Conservation (phyloP, 2,888 invertebrate genomes). For the Andrena fulva region DNA sequence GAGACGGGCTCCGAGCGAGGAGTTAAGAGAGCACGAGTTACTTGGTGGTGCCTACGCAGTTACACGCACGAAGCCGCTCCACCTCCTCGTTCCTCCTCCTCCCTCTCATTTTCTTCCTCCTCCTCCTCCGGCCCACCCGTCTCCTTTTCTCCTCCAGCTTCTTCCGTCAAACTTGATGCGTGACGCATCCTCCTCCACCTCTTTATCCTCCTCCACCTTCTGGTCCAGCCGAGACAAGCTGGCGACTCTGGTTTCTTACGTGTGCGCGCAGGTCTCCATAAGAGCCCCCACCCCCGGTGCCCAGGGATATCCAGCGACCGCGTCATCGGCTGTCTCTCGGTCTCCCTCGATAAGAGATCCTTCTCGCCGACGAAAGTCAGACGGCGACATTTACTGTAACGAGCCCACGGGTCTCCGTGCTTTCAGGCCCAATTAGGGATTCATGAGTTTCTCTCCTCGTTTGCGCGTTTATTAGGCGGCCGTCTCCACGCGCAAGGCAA, state of each 20-base stretch:
- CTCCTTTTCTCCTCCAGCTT: constrained; percentile 48
- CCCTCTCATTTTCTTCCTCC: constrained; percentile 30
- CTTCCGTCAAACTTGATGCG: constrained; percentile 71
- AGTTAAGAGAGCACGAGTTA: constrained; percentile 71
- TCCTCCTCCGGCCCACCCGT: constrained; percentile 33
- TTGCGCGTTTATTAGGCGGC: constrained; percentile 25
- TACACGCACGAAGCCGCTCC: constrained; percentile 65
- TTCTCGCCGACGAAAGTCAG: constrained; percentile 47
- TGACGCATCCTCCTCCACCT: constrained; percentile 71
- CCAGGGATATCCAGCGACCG: constrained; percentile 34
- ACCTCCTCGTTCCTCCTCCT: constrained; percentile 36
- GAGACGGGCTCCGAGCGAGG: constrained; percentile 67
- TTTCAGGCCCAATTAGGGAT: constrained; percentile 55
- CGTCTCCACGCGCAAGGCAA: background rate
- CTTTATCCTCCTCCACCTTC: constrained; percentile 58
- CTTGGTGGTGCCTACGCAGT: constrained; percentile 78
- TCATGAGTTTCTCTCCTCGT: constrained; percentile 50
- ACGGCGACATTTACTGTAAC: constrained; percentile 55
- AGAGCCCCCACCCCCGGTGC: constrained; percentile 27
- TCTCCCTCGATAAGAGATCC: constrained; percentile 43
- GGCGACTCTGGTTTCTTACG: constrained; percentile 75
- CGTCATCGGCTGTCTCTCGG: constrained; percentile 53
- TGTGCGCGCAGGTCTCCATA: constrained; percentile 66
- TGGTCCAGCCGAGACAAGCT: constrained; percentile 75
- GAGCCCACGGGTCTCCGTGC: constrained; percentile 55